These are phyloP conservation scores for Archegozetes longisetosus DNA, from an alignment of 1,140 invertebrate genomes.

Conservation along the genomic window DNA sequence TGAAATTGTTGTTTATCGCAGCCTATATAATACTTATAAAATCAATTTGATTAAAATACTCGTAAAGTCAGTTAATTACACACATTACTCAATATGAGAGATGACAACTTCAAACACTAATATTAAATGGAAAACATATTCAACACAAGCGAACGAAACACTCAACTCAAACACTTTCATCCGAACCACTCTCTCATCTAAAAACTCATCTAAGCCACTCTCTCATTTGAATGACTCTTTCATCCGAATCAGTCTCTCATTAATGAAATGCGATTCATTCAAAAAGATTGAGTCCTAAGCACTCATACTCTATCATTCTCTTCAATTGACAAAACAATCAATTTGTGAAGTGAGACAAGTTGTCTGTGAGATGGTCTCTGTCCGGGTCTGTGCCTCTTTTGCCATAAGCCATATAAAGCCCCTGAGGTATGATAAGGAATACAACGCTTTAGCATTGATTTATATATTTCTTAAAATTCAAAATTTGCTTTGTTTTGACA, in stretches of 20 bases:
- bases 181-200: neutral
- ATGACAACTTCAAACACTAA: neutral
- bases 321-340: neutral
- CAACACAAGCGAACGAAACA: neutral
- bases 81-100: too few relatives aligned
- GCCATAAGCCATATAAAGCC: neutral
- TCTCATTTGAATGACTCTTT: too few relatives aligned
- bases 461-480: neutral
- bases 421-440: neutral
- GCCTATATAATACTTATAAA: neutral
- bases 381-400: neutral
- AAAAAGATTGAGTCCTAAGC: too few relatives aligned
- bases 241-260: too few relatives aligned
- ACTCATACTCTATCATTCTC: too few relatives aligned
- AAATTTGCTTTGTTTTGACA: too few relatives aligned
- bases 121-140: neutral
- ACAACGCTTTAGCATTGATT: neutral
- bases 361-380: neutral
- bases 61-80: too few relatives aligned
- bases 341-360: neutral
- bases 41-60: neutral
- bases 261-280: too few relatives aligned
- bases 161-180: neutral
- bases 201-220: too few relatives aligned
- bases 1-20: neutral